These are phyloP conservation scores for Benitochromis conjunctus DNA, from an alignment of 2,113 vertebrate species.

Conservation along the genomic window DNA sequence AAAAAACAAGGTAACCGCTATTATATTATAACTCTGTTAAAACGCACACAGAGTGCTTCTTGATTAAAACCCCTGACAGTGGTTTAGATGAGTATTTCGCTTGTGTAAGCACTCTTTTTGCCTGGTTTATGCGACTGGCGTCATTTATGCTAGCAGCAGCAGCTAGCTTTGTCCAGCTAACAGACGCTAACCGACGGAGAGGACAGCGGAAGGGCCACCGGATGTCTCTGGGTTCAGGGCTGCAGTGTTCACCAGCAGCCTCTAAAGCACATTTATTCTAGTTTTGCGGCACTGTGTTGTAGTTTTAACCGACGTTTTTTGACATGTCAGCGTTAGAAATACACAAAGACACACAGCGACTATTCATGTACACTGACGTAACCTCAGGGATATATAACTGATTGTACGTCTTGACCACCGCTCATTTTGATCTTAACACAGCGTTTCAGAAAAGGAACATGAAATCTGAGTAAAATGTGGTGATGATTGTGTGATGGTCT, in stretches of 20 bases:
- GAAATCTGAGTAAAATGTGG: background rate
- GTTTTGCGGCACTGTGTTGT: background rate
- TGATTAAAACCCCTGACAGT: too few species aligned
- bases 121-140: background rate
- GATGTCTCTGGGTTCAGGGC: background rate
- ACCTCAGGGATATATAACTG: background rate
- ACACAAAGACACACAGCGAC: background rate
- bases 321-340: background rate
- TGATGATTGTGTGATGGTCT: background rate
- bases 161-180: conserved; percentile 5
- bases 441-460: background rate
- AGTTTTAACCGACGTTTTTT: background rate
- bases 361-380: background rate
- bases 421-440: background rate
- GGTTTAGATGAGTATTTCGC: background rate
- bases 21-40: background rate
- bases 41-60: fast-evolving
- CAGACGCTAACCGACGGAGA: background rate
- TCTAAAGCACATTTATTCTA: background rate
- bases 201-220: background rate
- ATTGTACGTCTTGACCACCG: background rate
- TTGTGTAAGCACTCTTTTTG: fast-evolving
- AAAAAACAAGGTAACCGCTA: conserved; percentile 35
- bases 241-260: background rate
- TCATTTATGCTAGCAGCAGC: background rate